These are phyloP conservation scores for Python bivittatus DNA, from an alignment of 2,113 vertebrate species.

Conservation along the genomic window DNA sequence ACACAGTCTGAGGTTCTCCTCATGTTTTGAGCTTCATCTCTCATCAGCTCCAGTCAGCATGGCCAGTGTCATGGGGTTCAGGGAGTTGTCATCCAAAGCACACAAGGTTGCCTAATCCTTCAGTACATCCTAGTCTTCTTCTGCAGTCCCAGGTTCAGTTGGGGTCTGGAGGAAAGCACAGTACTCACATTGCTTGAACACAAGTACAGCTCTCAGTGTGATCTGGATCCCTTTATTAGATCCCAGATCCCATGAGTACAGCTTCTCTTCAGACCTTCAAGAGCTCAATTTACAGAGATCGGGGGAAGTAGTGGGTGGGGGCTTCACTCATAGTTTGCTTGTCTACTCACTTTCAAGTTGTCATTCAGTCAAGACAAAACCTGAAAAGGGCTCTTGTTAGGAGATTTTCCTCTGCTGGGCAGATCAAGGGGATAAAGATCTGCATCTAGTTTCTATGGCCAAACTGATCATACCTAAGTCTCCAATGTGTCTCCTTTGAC, in stretches of 20 bases:
- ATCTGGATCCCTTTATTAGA: neutral
- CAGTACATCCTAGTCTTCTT: neutral
- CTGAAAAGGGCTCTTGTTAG: neutral
- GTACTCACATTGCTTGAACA: neutral
- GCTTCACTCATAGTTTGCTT: neutral
- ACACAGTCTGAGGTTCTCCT: neutral
- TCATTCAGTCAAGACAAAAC: neutral
- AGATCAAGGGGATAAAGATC: neutral
- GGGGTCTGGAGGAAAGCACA: neutral
- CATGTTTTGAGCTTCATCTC: neutral
- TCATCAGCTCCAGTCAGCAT: neutral
- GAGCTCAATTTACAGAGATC: neutral
- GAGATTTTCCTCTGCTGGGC: neutral
- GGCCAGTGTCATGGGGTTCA: neutral
- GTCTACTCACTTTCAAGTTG: neutral
- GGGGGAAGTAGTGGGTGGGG: neutral
- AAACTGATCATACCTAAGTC: too few species aligned
- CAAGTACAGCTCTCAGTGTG: neutral
- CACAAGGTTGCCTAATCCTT: neutral
- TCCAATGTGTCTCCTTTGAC: neutral
- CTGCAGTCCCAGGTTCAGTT: neutral
- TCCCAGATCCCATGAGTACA: neutral
- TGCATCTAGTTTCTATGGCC: neutral
- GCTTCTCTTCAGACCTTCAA: neutral
- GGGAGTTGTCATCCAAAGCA: neutral